Conservation (phyloP, 2,113 vertebrate species). For the Phyllostomus hastatus region DNA sequence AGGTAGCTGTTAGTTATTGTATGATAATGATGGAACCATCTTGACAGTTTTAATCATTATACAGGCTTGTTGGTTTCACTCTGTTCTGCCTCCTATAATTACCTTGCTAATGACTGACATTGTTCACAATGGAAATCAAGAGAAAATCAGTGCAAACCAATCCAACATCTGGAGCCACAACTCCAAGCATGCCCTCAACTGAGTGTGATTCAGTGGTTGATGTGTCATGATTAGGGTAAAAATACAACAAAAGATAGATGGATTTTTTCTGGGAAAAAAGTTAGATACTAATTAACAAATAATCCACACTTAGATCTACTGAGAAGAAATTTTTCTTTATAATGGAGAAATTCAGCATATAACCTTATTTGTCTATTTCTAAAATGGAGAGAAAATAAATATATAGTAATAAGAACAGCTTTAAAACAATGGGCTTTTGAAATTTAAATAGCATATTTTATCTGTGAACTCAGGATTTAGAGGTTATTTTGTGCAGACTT, state of each 20-base stretch:
- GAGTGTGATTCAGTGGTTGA: not conserved
- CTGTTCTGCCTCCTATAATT: not conserved
- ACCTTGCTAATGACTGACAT: not conserved
- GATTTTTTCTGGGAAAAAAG: not conserved
- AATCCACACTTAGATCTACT: not conserved
- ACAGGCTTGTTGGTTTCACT: not conserved
- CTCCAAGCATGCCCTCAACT: not conserved
- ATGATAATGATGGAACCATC: not conserved
- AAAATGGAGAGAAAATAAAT: slow-evolving; percentile 1
- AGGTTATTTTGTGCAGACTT: not conserved
- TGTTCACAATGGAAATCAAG: not conserved
- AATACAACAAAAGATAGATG: not conserved
- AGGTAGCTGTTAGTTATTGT: not conserved
- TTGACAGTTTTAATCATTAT: not conserved
- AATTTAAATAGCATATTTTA: not conserved
- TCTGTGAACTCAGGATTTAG: not conserved
- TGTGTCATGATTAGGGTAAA: not conserved
- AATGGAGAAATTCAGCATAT: not conserved
- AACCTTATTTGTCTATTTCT: not conserved
- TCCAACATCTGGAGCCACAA: not conserved
- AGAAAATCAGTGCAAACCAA: not conserved
- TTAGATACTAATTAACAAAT: not conserved
- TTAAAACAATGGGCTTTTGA: not conserved
- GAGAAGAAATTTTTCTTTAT: not conserved
- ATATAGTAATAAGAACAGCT: not conserved